A percentile compares a stretch with the other conserved stretches of the same genome.
Conservation (phyloP, 2,113 vertebrate genomes). For the Arvicanthis niloticus region DNA sequence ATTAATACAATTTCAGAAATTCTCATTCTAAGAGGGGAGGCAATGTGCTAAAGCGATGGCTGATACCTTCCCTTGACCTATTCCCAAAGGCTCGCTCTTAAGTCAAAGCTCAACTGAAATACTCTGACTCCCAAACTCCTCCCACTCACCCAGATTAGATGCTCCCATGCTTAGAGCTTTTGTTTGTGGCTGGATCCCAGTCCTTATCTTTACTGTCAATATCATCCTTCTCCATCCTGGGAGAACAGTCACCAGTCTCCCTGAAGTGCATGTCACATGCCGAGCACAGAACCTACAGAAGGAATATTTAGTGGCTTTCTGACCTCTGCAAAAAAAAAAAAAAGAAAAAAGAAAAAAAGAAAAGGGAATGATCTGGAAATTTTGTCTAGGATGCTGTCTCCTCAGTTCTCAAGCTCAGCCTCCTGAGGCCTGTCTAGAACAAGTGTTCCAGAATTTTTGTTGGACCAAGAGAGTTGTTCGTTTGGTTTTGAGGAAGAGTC, state of each 20-base stretch:
- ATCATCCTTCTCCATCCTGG: not conserved
- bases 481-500: not conserved
- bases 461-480: not conserved
- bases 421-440: not conserved
- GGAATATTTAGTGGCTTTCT: not conserved
- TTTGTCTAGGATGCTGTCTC: not conserved
- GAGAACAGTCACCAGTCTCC: not conserved
- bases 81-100: not conserved
- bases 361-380: not conserved
- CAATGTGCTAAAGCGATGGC: not conserved
- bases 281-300: not conserved
- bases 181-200: not conserved
- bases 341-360: too few species aligned
- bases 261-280: not conserved
- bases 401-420: not conserved
- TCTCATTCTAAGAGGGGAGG: not conserved
- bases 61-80: not conserved
- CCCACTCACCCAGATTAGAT: too few species aligned
- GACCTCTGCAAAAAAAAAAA: too few species aligned
- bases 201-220: not conserved
- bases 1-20: not conserved
- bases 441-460: not conserved
- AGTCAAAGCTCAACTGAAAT: slow-evolving; percentile 32
- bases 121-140: not conserved
- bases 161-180: fast-evolving